Evolutionary conservation across 2,888 invertebrate genomes (phyloP).

Genomic region (Hypomecis punctinalis): DNA sequence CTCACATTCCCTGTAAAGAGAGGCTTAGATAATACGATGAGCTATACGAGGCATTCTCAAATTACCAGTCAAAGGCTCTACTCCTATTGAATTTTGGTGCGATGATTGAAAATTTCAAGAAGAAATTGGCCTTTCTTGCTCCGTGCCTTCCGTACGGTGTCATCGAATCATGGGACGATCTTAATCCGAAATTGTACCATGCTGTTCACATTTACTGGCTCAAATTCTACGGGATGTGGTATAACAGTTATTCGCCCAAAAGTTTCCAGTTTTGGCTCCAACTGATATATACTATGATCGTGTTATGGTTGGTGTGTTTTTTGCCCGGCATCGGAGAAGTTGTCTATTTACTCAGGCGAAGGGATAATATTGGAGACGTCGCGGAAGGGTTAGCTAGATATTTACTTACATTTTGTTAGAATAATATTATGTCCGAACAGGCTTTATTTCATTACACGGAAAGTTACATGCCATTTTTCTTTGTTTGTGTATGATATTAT

Average conservation of each 20-base stretch:
- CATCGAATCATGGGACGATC: slow-evolving; percentile 71
- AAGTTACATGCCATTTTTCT: slow-evolving; percentile 34
- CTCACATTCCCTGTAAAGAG: slow-evolving; percentile 50
- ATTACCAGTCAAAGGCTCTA: slow-evolving; percentile 58
- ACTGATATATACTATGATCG: slow-evolving; percentile 64
- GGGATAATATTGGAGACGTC: slow-evolving; percentile 86
- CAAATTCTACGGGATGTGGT: slow-evolving; percentile 82
- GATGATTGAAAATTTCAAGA: slow-evolving; percentile 57
- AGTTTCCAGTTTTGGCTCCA: slow-evolving; percentile 69
- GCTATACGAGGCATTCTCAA: slow-evolving; percentile 62
- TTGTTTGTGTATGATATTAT: slow-evolving; percentile 29
- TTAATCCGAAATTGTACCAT: slow-evolving; percentile 74
- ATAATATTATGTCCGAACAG: slow-evolving; percentile 47
- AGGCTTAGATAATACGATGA: slow-evolving; percentile 56
- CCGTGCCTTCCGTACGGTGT: slow-evolving; percentile 72
- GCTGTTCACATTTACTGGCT: slow-evolving; percentile 81
- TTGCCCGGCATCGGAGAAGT: slow-evolving; percentile 85
- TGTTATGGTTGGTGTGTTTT: slow-evolving; percentile 79
- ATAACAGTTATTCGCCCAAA: slow-evolving; percentile 63
- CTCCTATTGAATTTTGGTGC: slow-evolving; percentile 42
- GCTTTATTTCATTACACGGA: slow-evolving; percentile 48
- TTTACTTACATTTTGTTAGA: slow-evolving; percentile 48
- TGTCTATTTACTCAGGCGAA: slow-evolving; percentile 88
- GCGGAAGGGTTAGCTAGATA: slow-evolving; percentile 73
- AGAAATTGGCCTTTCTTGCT: slow-evolving; percentile 55